Conservation (phyloP, 2,888 invertebrate genomes). For the Nesidiocoris tenuis region DNA sequence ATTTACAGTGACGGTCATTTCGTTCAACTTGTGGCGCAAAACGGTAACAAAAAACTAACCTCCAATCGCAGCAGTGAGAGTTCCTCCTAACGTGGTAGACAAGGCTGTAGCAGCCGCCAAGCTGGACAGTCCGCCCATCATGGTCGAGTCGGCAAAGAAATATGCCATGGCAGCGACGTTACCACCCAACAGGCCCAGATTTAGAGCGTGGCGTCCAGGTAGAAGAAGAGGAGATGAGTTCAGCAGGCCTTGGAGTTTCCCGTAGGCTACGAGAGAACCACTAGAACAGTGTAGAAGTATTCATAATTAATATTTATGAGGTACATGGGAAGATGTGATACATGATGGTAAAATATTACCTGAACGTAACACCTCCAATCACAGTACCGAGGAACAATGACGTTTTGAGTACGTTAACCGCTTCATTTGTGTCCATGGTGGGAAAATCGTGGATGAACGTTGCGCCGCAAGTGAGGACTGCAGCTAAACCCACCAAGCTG, state of each 20-base stretch:
- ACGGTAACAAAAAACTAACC: constrained; percentile 58
- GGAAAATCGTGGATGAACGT: constrained; percentile 83
- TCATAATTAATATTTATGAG: neutral
- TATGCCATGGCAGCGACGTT: constrained; percentile 74
- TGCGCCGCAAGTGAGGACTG: constrained; percentile 80
- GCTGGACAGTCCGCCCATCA: constrained; percentile 69
- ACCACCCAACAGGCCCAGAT: constrained; percentile 66
- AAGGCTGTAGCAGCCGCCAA: constrained; percentile 74
- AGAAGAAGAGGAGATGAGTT: constrained; percentile 77
- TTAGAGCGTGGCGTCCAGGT: constrained; percentile 78
- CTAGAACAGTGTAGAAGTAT: constrained; percentile 57
- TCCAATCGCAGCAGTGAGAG: constrained; percentile 85
- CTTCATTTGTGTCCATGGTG: constrained; percentile 76
- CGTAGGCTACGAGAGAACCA: constrained; percentile 84
- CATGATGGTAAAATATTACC: constrained; percentile 57
- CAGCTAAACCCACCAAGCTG: constrained; percentile 83
- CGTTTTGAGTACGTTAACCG: constrained; percentile 76
- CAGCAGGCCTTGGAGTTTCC: constrained; percentile 80
- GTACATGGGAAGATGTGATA: too few species aligned
- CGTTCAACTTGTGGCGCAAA: too few species aligned
- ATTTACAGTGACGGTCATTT: too few species aligned
- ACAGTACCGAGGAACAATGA: constrained; percentile 84
- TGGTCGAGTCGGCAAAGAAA: constrained; percentile 64
- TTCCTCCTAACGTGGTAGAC: constrained; percentile 80
- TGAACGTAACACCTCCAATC: constrained; percentile 88